Base-by-base conservation (phyloP, 2,888 invertebrate genomes). In the Apomyelois bistriatella region DNA sequence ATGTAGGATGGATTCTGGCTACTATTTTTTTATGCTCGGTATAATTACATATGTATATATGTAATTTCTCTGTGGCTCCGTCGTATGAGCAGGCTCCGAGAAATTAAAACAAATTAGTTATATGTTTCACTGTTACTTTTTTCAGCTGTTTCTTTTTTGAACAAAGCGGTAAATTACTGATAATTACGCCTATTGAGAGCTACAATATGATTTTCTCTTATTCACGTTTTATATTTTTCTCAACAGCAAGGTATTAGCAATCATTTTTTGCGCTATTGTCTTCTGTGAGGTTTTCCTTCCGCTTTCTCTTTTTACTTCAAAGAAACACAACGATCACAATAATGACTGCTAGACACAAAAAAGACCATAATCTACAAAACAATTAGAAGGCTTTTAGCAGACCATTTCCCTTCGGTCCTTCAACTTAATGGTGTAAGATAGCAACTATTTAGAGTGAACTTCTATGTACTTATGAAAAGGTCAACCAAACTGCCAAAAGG, bases 341-440 rank as follows among this genome's bases (percentile, higher is more conserved):
- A 50, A 50, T 41, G 15, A 50, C 40, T 7, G 38, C 30, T n/a
- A 40, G 40, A 16, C n/a, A 6, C 30, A 32, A 9, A 30, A 37
- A 50, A 40, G 40, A 15, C 28, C 32, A 41, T 50, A 50, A 48
- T 50, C 49, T 8, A 16, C 30, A 10, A 30, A 40, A 40, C 40
- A 50, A 50, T 50, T 50, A 50, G 30, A 38, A 50, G 30, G 49
- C 49, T 50, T 50, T 50, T 50, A 50, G 49, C 15, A 16, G n/a
- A 22, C 40, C 49, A 40, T 40, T 30, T 40, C 40, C 40, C 49
- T 10, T n/a, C 8, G 40, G 40, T 13, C 8, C 38, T 22, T 38
- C 38, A 36, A 5, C 5, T 32, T 40, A 49, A 47, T 36, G 47
- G 35, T 32, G 36, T 17, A 10, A 48, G 43, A 46, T 35, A 32